Evolutionary conservation across 2,113 vertebrate species (phyloP).

Genomic region (Channa argus): DNA sequence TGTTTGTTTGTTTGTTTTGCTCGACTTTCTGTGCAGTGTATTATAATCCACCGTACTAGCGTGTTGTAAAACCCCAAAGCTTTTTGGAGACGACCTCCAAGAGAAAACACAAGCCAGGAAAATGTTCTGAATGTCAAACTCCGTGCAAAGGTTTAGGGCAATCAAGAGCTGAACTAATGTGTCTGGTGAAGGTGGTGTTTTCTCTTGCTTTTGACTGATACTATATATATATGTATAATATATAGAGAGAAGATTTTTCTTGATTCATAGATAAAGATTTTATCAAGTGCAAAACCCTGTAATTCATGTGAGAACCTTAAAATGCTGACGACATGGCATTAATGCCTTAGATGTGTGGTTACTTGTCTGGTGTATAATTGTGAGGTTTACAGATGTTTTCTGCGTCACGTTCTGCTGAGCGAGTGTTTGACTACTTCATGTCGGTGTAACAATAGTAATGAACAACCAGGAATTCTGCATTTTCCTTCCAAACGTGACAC

Average conservation of each 20-base stretch:
- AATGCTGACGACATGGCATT: conserved; percentile 93
- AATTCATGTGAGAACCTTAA: conserved; percentile 94
- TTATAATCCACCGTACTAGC: conserved; percentile 77
- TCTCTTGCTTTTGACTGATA: conserved; percentile 47
- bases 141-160: conserved; percentile 86
- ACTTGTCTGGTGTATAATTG: conserved; percentile 92
- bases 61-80: conserved; percentile 88
- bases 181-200: conserved; percentile 73
- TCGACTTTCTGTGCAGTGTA: no score
- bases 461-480: conserved; percentile 4
- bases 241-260: conserved; percentile 6
- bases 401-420: conserved; percentile 91
- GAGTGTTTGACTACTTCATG: conserved; percentile 74
- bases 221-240: conserved; percentile 7
- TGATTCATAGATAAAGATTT: conserved; percentile 74
- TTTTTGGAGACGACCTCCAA: conserved; percentile 85
- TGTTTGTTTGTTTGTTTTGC: background rate
- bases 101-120: conserved; percentile 90
- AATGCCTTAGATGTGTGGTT: conserved; percentile 97
- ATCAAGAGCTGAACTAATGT: conserved; percentile 85
- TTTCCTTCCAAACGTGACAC: background rate
- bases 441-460: background rate
- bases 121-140: conserved; percentile 82
- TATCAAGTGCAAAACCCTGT: conserved; percentile 88
- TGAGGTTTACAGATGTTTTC: conserved; percentile 87